These are phyloP conservation scores for Argyrosomus regius DNA, from an alignment of 2,797 vertebrate species.

Conservation along the genomic window DNA sequence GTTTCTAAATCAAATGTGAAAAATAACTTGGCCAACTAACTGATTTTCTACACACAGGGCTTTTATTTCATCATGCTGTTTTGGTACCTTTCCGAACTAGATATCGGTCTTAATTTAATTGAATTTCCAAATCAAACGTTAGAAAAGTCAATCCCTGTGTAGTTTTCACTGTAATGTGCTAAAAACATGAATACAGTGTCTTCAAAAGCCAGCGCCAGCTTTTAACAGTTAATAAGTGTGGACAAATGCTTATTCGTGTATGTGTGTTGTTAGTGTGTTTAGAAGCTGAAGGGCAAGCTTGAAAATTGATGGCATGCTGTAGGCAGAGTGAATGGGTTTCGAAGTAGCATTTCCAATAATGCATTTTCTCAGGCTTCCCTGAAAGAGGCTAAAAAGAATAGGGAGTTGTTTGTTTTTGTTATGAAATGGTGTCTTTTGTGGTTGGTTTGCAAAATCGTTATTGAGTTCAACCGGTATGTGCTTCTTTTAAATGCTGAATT, in stretches of 20 bases:
- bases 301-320: slow-evolving; percentile 54
- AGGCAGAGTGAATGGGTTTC: slow-evolving; percentile 41
- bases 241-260: background rate
- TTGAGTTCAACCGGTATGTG: slow-evolving; percentile 20
- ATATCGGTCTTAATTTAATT: background rate
- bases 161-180: background rate
- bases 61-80: background rate
- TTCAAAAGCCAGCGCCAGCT: slow-evolving; percentile 3
- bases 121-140: background rate
- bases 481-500: slow-evolving; percentile 23
- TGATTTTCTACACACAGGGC: background rate
- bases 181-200: slow-evolving; percentile 11
- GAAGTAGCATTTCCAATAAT: slow-evolving; percentile 56
- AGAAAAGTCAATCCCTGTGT: background rate
- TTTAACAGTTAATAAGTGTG: slow-evolving; percentile 20
- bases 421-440: slow-evolving; percentile 45
- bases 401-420: slow-evolving; percentile 43
- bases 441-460: slow-evolving; percentile 35
- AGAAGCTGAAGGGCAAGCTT: slow-evolving; percentile 43
- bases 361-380: slow-evolving; percentile 45
- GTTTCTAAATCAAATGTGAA: background rate
- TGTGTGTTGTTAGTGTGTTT: slow-evolving; percentile 8
- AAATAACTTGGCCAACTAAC: background rate
- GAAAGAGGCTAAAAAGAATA: slow-evolving; percentile 40
- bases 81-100: background rate